These are phyloP conservation scores for Leucophenga maculata DNA, from an alignment of 2,888 invertebrate species.

Conservation along the genomic window DNA sequence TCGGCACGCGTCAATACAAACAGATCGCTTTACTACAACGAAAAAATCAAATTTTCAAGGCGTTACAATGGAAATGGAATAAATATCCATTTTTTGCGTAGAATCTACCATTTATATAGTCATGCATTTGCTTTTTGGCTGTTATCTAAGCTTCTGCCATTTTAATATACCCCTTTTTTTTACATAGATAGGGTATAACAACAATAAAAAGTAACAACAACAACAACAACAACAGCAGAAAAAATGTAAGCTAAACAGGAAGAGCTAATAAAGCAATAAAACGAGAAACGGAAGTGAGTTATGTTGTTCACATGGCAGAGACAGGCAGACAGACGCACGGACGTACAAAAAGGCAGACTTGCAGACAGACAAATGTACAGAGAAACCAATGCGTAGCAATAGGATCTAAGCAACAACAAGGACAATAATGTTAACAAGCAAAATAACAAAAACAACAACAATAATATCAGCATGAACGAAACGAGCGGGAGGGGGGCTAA, in stretches of 20 bases:
- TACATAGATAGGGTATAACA: background rate
- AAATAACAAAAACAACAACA: background rate
- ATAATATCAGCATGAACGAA: background rate
- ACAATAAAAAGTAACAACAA: constrained; percentile 18
- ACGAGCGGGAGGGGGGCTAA: background rate
- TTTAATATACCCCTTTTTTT: too few species aligned
- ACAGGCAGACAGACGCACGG: constrained; percentile 36
- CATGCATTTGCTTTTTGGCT: too few species aligned
- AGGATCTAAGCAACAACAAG: background rate
- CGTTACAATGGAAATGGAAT: too few species aligned
- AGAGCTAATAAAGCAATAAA: constrained; percentile 39
- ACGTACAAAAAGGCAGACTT: background rate
- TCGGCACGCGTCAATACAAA: too few species aligned
- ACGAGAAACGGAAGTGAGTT: constrained; percentile 54
- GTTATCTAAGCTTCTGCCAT: too few species aligned
- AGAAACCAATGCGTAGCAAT: constrained; percentile 6
- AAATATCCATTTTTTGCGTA: too few species aligned
- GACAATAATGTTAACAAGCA: constrained; percentile 29
- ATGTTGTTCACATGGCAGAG: constrained; percentile 38
- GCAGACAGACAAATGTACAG: too few species aligned
- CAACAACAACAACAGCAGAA: constrained; percentile 29
- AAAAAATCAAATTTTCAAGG: too few species aligned
- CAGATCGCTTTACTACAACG: too few species aligned
- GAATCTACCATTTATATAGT: too few species aligned
- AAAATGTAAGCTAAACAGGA: constrained; percentile 17